phyloP scores from a whole-genome alignment of 2,888 invertebrate genomes.

The Lasioglossum pauxillum region DNA sequence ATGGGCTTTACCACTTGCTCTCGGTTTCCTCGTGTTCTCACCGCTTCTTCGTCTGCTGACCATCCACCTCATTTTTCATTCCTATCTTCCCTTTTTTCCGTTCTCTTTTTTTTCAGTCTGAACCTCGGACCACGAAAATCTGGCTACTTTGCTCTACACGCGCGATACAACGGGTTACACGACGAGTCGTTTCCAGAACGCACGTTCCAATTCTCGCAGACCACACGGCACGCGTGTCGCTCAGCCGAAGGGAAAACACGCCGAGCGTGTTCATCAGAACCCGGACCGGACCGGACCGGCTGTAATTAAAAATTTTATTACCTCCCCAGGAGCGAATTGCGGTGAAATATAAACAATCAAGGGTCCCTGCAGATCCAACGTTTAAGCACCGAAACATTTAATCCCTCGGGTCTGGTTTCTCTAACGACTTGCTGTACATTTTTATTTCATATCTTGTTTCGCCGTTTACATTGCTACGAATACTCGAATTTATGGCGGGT shows the following conservation, averaged over 20 bases:
- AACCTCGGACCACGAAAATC: background rate
- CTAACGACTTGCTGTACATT: background rate
- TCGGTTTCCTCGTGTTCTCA: background rate
- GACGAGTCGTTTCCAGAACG: background rate
- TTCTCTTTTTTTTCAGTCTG: background rate
- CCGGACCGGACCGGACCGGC: background rate
- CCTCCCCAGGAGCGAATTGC: background rate
- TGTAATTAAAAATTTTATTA: slow-evolving; percentile 42
- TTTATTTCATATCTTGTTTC: background rate
- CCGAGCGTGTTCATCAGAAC: slow-evolving; percentile 3
- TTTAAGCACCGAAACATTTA: slow-evolving; percentile 26
- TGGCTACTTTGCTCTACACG: background rate
- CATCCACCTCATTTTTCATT: background rate
- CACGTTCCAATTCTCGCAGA: background rate
- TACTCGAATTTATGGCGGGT: background rate
- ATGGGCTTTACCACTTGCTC: background rate
- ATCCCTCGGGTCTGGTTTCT: background rate
- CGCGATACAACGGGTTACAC: background rate
- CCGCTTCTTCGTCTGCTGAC: background rate
- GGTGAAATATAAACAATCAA: slow-evolving; percentile 25
- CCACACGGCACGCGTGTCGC: background rate
- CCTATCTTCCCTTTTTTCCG: background rate
- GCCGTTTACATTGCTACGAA: background rate
- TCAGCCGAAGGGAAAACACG: background rate
- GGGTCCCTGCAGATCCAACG: background rate